Evolutionary conservation across 2,888 invertebrate species (phyloP), one percentile per base, ranked within the genome.

Genomic region (Iphiclides podalirius): DNA sequence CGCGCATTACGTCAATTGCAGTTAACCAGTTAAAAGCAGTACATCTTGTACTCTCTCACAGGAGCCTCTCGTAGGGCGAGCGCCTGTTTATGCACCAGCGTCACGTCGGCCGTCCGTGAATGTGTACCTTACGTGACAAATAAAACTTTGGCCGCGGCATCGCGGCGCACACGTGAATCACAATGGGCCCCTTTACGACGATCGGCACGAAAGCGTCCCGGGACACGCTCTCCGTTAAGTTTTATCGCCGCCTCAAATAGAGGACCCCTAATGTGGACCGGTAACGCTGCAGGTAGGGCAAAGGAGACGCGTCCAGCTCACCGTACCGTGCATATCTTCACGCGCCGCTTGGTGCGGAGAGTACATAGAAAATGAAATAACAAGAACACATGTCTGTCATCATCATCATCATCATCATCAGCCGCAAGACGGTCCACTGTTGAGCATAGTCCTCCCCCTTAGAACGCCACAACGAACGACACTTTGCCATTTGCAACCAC

Each of bases 161-260:
- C 35, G 41, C 35, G 40, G 54, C 58, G 53, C 52, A 47, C n/a
- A 46, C 36, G 43, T 46, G 54, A 61, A 61, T 59, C 49, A 57
- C 58, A 64, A 64, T 64, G 55, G 52, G 60, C 43, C 54, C 47
- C 55, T 40, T 35, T 49, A 52, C 52, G 34, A 39, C 39, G n/a
- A n/a, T n/a, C 47, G 48, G 50, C 43, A 40, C 52, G 44, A 41
- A 54, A 47, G 38, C 36, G 46, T 34, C 39, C n/a, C n/a, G n/a
- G n/a, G 42, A 41, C 47, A 55, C 48, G 52, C 58, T 56, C 54
- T 59, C 54, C 54, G 61, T 57, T 63, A 62, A 64, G 61, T 64
- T 54, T 65, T 58, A 55, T 55, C 59, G 58, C 57, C 11, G 31
- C 31, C 11, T 11, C 31, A 11, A 31, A 31, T 31, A 11, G 31